Conservation (phyloP, 2,797 vertebrate genomes). For the Ctenochaetus hawaiiensis region DNA sequence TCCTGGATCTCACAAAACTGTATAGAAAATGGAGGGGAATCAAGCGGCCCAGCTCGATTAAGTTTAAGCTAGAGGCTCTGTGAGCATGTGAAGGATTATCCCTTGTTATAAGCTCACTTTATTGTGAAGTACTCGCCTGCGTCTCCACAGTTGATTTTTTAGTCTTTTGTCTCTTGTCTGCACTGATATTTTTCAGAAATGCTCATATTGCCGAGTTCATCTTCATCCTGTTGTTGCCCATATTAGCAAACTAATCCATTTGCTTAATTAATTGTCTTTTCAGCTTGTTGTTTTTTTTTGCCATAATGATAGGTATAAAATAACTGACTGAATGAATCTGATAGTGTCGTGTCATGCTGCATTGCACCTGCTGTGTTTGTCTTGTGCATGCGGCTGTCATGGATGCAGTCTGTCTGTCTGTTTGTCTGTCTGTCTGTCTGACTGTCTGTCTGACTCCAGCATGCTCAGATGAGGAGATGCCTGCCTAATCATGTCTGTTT, state of each 20-base stretch:
- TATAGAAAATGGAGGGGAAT: conserved; percentile 67
- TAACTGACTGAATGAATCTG: conserved; percentile 31
- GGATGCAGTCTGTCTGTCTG: conserved; percentile 53
- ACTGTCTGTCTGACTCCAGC: conserved; percentile 66
- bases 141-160: conserved; percentile 40
- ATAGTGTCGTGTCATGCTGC: conserved; percentile 49
- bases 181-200: conserved; percentile 16
- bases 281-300: conserved; percentile 19
- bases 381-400: conserved; percentile 64
- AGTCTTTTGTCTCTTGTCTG: conserved; percentile 30
- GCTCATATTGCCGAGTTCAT: conserved; percentile 33
- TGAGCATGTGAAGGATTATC: conserved; percentile 73
- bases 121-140: conserved; percentile 59
- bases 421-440: conserved; percentile 32
- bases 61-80: conserved; percentile 68
- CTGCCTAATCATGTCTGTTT: conserved; percentile 80
- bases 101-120: conserved; percentile 67
- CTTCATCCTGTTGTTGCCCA: conserved; percentile 54
- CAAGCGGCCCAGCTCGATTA: conserved; percentile 65
- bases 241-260: conserved; percentile 58
- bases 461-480: conserved; percentile 74
- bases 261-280: conserved; percentile 43
- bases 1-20: conserved; percentile 49
- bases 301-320: conserved; percentile 12
- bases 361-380: conserved; percentile 63